Evolutionary conservation across 1,140 invertebrate species (phyloP), one percentile per base, ranked within the genome.

Genomic region (Hypothenemus hampei): DNA sequence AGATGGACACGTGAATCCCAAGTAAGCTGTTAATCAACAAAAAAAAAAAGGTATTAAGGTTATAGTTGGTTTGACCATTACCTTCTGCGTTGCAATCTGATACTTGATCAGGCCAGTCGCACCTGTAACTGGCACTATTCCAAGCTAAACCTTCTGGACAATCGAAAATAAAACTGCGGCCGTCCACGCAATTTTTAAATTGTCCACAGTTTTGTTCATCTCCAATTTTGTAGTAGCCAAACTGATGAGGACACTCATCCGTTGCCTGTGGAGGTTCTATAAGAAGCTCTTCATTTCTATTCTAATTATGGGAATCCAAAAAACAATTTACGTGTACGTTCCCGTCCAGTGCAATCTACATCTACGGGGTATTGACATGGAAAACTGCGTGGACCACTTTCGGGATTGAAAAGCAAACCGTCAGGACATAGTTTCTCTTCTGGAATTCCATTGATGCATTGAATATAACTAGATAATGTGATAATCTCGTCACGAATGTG

Each of bases 91-190:
- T 83, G 63, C 87, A 91, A 43, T 83, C 81, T 1, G 75, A 65
- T 2, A 87, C 88, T 60, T 86, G 78, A 73, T 91, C 89, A 1
- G 88, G 88, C 90, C 90, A 94, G 58, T 92, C 88, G 67, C 91
- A 93, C 24, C 84, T 78, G 61, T 89, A 87, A 2, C 73, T 82
- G 37, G 83, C 79, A 5, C 82, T 73, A 66, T 87, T 89, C 70
- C 89, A 94, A 4, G 91, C 89, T 11, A 95, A 72, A 15, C 91
- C 91, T 69, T 91, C 88, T 53, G 75, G 69, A 57, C 76, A 77
- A 53, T 77, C 74, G 13, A 77, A 76, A 1, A 73, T 64, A 29
- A 69, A 76, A 11, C 69, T 75, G 4, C 68, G 58, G n/a, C 91
- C 91, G 33, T 82, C 81, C 0, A 84, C 87, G 64, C 91, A 94